Percentiles rank a stretch among this genome's conserved stretches.
phyloP scores from a whole-genome alignment of 2,113 vertebrate genomes.

The Oceanites oceanicus region DNA sequence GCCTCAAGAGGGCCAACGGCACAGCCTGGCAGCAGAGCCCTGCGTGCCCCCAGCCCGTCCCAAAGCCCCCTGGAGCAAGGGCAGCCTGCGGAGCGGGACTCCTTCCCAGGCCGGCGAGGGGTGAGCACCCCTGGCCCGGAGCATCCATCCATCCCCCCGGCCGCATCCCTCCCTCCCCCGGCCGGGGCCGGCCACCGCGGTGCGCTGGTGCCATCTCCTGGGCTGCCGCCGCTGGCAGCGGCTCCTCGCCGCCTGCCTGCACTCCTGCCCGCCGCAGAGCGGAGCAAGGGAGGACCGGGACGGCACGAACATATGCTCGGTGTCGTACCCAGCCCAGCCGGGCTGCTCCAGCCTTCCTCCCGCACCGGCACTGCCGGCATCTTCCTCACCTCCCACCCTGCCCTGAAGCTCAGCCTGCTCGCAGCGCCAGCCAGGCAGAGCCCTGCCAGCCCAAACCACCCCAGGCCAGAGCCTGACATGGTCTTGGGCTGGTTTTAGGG shows the following conservation, averaged over 20 bases:
- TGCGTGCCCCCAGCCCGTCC: no score
- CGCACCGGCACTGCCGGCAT: fast-evolving
- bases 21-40: not conserved
- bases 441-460: fast-evolving
- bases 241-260: not conserved
- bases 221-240: not conserved
- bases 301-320: fast-evolving
- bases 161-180: not conserved
- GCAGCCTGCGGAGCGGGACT: no score
- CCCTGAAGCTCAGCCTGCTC: not conserved
- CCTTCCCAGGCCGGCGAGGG: not conserved
- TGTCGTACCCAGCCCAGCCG: no score
- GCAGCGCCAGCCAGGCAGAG: not conserved
- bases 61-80: not conserved
- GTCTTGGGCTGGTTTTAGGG: not conserved
- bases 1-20: not conserved
- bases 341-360: not conserved
- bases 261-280: not conserved
- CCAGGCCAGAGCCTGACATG: fast-evolving
- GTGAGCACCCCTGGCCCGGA: not conserved
- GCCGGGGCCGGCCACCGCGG: not conserved
- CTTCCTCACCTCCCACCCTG: not conserved
- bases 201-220: conserved; percentile 57
- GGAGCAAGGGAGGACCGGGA: fast-evolving
- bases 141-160: no score